Conservation (phyloP, 2,888 invertebrate genomes). For the Eurytoma adleriae region DNA sequence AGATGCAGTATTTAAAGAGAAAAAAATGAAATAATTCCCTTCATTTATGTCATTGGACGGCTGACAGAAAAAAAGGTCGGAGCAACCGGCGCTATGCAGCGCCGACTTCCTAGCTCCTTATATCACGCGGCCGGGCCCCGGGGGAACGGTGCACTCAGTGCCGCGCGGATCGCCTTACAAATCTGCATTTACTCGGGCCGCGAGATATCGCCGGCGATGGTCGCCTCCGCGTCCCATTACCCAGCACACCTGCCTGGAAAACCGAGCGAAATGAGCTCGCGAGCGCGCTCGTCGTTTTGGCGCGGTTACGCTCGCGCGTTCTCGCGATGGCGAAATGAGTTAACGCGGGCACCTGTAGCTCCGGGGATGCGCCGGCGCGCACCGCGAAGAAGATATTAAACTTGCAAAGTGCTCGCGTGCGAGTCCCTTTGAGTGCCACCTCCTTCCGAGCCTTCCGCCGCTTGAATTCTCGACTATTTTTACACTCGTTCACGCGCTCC, state of each 20-base stretch:
- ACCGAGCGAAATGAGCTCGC: neutral
- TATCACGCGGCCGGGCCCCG: slow-evolving; percentile 15
- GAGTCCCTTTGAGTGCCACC: slow-evolving; percentile 12
- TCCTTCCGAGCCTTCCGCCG: neutral
- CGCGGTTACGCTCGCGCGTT: neutral
- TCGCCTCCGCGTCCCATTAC: too few relatives aligned
- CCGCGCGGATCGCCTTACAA: slow-evolving; percentile 16
- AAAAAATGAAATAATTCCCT: too few relatives aligned
- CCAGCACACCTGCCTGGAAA: too few relatives aligned
- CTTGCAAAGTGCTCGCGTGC: slow-evolving; percentile 41
- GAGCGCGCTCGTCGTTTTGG: neutral
- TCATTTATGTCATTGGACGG: too few relatives aligned
- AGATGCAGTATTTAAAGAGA: too few relatives aligned
- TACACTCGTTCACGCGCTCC: too few relatives aligned
- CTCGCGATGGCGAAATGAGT: slow-evolving; percentile 5
- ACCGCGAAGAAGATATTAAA: slow-evolving; percentile 39
- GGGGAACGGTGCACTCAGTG: slow-evolving; percentile 9
- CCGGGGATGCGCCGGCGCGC: neutral
- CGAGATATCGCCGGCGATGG: slow-evolving; percentile 5
- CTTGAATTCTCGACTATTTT: too few relatives aligned
- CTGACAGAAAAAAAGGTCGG: too few relatives aligned
- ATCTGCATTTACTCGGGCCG: slow-evolving; percentile 28
- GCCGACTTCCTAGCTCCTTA: slow-evolving; percentile 34
- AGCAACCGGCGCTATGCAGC: slow-evolving; percentile 9
- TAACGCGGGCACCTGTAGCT: slow-evolving; percentile 25